Percentiles rank a stretch among this genome's conserved stretches.
phyloP scores from a whole-genome alignment of 2,113 vertebrate genomes.

The Neopipo cinnamomea region DNA sequence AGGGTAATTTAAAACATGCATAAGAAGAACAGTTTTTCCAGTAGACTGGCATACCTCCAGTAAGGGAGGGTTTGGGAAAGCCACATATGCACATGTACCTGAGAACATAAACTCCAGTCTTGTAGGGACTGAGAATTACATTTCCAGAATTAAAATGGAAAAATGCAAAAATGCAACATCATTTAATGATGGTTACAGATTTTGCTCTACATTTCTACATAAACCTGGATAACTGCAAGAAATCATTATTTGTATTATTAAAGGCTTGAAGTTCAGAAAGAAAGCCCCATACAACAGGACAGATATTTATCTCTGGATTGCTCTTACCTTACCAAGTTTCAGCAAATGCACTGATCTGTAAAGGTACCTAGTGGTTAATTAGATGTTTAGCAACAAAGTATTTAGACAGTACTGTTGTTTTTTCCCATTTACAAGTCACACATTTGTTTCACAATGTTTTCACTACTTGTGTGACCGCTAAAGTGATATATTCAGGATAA shows the following conservation, averaged over 20 bases:
- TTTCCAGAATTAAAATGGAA: neutral
- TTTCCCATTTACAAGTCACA: neutral
- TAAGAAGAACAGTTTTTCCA: neutral
- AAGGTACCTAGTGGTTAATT: neutral
- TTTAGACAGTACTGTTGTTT: neutral
- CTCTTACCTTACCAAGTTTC: constrained; percentile 41
- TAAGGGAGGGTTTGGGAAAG: neutral
- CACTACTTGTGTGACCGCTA: neutral
- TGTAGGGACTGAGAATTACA: neutral
- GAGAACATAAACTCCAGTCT: neutral
- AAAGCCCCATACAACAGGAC: constrained; percentile 30
- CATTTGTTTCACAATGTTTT: constrained; percentile 28
- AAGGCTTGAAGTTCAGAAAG: constrained; percentile 10
- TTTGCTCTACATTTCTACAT: neutral
- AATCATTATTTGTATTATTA: neutral
- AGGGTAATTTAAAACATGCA: neutral
- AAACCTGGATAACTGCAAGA: neutral
- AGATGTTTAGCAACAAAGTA: constrained; percentile 28
- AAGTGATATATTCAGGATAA: constrained; percentile 1
- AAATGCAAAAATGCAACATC: neutral
- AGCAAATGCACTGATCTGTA: constrained; percentile 13
- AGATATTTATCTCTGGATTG: constrained; percentile 17
- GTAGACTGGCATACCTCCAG: neutral
- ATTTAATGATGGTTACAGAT: neutral
- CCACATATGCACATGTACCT: neutral